Percentiles rank a stretch among this genome's conserved stretches.
These are phyloP conservation scores for Zootoca vivipara DNA, from an alignment of 2,113 vertebrate genomes.

Conservation along the genomic window DNA sequence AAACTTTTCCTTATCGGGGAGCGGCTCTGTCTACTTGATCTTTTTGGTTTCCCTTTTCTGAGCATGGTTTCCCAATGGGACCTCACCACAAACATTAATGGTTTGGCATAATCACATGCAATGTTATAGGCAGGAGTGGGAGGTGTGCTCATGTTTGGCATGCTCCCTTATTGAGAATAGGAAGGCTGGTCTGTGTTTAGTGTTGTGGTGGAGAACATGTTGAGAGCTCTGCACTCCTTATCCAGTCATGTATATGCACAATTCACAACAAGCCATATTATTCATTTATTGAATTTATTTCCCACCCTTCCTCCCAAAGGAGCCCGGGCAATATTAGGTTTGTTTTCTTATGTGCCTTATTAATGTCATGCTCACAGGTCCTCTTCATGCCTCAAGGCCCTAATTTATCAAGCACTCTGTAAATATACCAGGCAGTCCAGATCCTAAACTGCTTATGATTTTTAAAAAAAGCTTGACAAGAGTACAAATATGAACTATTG, in stretches of 20 bases:
- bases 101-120: neutral
- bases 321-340: neutral
- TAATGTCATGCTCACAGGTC: neutral
- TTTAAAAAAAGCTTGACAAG: conserved; percentile 24
- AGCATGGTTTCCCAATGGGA: neutral
- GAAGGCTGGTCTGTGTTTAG: neutral
- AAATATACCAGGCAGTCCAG: neutral
- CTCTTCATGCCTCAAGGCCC: neutral
- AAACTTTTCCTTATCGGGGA: too few relatives aligned
- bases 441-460: conserved; percentile 13
- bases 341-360: neutral
- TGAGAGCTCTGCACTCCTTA: neutral
- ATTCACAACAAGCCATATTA: neutral
- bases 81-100: neutral
- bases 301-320: too few relatives aligned
- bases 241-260: neutral
- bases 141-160: neutral
- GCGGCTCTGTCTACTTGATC: too few relatives aligned
- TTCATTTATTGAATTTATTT: neutral
- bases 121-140: neutral
- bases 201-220: neutral
- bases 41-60: too few relatives aligned
- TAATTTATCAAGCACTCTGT: neutral
- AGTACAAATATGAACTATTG: conserved; percentile 10
- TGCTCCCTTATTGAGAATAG: too few relatives aligned